phyloP scores from a whole-genome alignment of 2,797 vertebrate genomes.

The Lagodon rhomboides region DNA sequence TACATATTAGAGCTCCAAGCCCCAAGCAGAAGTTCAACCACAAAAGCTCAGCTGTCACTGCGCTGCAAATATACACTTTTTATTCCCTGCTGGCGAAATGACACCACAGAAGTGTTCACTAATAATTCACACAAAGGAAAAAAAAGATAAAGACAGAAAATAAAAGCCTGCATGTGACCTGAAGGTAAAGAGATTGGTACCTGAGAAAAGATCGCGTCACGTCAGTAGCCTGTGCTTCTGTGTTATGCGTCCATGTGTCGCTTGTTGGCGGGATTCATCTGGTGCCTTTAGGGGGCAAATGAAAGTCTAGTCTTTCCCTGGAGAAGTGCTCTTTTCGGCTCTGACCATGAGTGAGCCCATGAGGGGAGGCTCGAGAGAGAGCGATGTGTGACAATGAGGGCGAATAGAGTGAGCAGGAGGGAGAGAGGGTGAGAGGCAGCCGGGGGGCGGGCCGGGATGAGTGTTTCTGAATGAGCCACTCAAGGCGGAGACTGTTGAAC shows the following conservation, averaged over 20 bases:
- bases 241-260: constrained; percentile 61
- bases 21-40: constrained; percentile 22
- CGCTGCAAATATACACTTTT: not conserved
- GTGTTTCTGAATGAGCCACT: constrained; percentile 65
- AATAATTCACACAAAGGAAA: not conserved
- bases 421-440: constrained; percentile 7
- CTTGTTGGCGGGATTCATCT: constrained; percentile 45
- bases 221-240: constrained; percentile 49
- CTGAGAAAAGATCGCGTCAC: constrained; percentile 58
- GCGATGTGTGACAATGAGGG: constrained; percentile 52
- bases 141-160: not conserved
- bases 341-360: constrained; percentile 65
- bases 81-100: not conserved
- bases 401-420: constrained; percentile 31
- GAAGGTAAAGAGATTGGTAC: constrained; percentile 60
- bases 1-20: constrained; percentile 74
- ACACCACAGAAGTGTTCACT: constrained; percentile 8
- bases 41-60: constrained; percentile 37
- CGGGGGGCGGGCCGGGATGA: constrained; percentile 34
- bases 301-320: constrained; percentile 46
- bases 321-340: constrained; percentile 43
- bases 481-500: constrained; percentile 73
- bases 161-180: constrained; percentile 10
- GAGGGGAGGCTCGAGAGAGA: constrained; percentile 51
- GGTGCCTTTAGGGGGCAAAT: constrained; percentile 35